Conservation (phyloP, 2,797 vertebrate genomes). For the Anguilla megastoma region DNA sequence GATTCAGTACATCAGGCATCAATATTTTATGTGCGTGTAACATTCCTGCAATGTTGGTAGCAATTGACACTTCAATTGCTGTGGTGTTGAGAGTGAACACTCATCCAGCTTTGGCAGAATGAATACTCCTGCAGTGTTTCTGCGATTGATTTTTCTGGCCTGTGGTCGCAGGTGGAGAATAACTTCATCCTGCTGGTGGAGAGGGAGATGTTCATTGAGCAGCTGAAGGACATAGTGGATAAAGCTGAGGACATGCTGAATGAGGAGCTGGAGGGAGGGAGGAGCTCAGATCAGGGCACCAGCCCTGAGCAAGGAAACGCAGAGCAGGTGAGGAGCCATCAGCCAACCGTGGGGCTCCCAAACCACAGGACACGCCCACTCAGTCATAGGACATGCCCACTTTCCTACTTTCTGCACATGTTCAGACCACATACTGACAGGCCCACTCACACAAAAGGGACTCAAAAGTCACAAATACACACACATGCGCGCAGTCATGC, state of each 20-base stretch:
- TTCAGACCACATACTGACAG: not conserved
- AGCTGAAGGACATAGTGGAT: constrained; percentile 97
- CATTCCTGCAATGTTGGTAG: not conserved
- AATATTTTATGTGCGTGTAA: not conserved
- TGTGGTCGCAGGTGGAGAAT: constrained; percentile 84
- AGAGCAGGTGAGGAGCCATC: constrained; percentile 61
- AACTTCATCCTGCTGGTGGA: constrained; percentile 91
- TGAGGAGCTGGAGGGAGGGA: constrained; percentile 88
- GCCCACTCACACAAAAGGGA: not conserved
- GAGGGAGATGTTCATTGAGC: constrained; percentile 96
- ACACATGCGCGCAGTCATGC: not conserved
- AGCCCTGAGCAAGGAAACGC: constrained; percentile 78
- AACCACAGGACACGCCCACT: not conserved
- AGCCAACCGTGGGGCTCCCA: not conserved
- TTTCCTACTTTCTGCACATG: not conserved
- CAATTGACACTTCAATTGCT: not conserved
- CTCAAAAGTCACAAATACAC: not conserved
- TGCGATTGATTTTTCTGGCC: not conserved
- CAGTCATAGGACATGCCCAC: not conserved
- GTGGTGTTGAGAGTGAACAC: not conserved
- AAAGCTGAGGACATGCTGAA: constrained; percentile 97
- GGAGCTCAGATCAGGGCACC: constrained; percentile 74
- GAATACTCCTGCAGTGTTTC: not conserved
- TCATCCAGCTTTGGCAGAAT: not conserved
- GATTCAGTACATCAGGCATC: not conserved